A percentile compares a stretch with the other conserved stretches of the same genome.
These are phyloP conservation scores for Vulpes ferrilata DNA, from an alignment of 2,113 vertebrate species.

Conservation along the genomic window DNA sequence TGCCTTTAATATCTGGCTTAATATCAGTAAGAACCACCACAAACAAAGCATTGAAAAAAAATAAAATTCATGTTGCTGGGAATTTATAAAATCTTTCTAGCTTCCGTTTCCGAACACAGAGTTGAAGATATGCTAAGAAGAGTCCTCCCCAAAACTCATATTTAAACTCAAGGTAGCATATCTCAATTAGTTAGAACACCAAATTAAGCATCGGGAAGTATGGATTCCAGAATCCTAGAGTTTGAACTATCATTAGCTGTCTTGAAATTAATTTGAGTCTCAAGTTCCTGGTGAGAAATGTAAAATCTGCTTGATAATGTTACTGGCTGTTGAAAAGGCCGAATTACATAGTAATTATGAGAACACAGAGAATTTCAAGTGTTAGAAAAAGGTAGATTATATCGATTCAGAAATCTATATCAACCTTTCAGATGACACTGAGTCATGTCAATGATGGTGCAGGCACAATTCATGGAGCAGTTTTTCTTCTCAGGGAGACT, in stretches of 20 bases:
- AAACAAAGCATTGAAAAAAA: neutral
- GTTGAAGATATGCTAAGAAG: neutral
- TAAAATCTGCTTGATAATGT: neutral
- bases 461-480: neutral
- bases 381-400: neutral
- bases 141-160: neutral
- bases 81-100: constrained; percentile 14
- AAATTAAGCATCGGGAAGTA: neutral
- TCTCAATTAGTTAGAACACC: neutral
- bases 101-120: neutral
- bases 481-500: neutral
- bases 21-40: neutral
- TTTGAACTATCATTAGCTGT: neutral
- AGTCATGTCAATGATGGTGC: neutral
- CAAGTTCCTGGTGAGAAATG: neutral
- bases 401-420: neutral
- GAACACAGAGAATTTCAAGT: neutral
- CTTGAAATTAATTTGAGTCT: neutral
- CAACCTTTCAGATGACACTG: rapidly evolving
- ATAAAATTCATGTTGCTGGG: neutral
- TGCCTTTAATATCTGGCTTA: neutral
- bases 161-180: neutral
- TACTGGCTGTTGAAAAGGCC: neutral
- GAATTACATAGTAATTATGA: neutral
- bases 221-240: neutral